Base-by-base conservation (phyloP, 2,888 invertebrate species). In the Nomada fabriciana region DNA sequence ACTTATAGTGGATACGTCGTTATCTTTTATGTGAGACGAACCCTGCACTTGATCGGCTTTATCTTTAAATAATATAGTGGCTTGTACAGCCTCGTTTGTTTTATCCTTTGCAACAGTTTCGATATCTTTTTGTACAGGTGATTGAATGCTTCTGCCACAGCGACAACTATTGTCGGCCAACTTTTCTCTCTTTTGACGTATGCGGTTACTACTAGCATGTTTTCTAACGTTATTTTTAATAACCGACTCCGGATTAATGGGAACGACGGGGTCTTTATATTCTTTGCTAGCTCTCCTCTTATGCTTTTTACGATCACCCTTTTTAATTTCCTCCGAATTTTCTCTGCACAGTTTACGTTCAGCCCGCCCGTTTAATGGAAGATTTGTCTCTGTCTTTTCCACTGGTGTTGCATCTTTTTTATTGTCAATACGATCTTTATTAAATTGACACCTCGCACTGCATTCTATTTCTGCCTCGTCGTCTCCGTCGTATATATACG, bases 401-500 rank as follows among this genome's bases (percentile, higher is more conserved):
- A 43, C 63, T 43, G 13, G 42, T 0, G 4, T 2, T 11, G 1
- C 1, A 64, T 52, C 42, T 52, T 42, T 75, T 20, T 70, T 59
- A 52, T n/a, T 23, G 2, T 20, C 18, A 13, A 25, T n/a, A 23
- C 42, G 4, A 25, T 59, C 52, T 23, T 78, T 52, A 25, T 64
- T 67, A 23, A 29, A 29, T 42, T 59, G 74, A 53, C 25, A 74
- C 13, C 15, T 23, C 15, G 1, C 42, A n/a, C 2, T 15, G 60
- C 4, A 11, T 55, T 70, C 75, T 57, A 25, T 67, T 64, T 82
- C 82, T 18, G 61, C 55, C 15, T 82, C 83, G 15, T 82, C 83
- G 42, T 82, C 82, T 18, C 76, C 82, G 18, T 82, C 82, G 20
- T 82, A 82, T 47, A 47, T 25, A 7, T 1, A 29, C 7, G 53